Base-by-base conservation (phyloP, 2,113 vertebrate genomes). In the Drymodes brunneopygia region DNA sequence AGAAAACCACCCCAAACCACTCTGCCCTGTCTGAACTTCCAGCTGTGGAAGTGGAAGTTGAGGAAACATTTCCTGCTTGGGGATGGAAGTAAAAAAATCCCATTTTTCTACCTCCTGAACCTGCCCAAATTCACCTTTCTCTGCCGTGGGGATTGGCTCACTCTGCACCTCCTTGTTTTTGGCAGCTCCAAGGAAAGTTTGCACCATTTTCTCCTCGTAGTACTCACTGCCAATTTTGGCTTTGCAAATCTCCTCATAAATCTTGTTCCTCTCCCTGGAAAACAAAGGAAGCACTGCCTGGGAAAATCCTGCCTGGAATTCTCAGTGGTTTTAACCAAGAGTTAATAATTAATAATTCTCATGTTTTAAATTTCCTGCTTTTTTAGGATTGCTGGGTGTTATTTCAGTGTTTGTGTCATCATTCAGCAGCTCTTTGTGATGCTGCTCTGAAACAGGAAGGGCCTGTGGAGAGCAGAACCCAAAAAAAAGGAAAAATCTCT, bases 81-180 rank as follows among this genome's bases (percentile, higher is more conserved):
- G n/a, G n/a, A n/a, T 15, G 12, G 31, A 74, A 81, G 44, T 25
- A 35, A 47, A 61, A 44, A 31, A 11, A 42, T 2, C 13, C 19
- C 22, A 80, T 72, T 79, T 25, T 19, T 86, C 20, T 21, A 22
- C 18, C 9, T 25, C n/a, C n/a, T n/a, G n/a, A n/a, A n/a, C 42
- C 44, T 31, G 3, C 47, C 44, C 78, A 88, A 57, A 27, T 38
- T 97, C 86, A 99, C 99, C 99, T 98, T 98, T 96, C 13, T 99
- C 98, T 88, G 96, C 97, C 93, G 90, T 80, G 74, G 70, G 4
- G 74, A 98, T 81, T 44, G 31, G 84, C 17, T 99, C 98, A 94
- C 97, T 98, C 36, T 99, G 99, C 60, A 98, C 96, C 4, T 98
- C 98, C 94, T 99, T 99, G 86, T 91, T 97, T 95, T 99, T 99